Conservation (phyloP, 2,888 invertebrate species). For the Thecophora atra region DNA sequence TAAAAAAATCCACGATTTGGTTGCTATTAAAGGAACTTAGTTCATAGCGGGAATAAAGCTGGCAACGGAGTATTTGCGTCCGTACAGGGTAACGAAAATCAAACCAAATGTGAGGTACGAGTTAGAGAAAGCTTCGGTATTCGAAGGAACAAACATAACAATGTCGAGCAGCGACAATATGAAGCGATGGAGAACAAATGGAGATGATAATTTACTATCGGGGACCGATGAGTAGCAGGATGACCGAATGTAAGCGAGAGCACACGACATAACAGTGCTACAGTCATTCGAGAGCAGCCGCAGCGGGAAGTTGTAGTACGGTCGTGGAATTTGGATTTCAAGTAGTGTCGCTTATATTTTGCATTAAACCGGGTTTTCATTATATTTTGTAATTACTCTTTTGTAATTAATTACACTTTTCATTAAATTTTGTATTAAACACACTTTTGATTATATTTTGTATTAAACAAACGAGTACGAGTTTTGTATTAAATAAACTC, state of each 20-base stretch:
- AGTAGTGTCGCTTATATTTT: too few relatives aligned
- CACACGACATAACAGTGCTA: too few relatives aligned
- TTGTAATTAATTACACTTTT: too few relatives aligned
- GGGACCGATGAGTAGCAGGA: conserved; percentile 40
- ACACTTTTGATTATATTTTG: too few relatives aligned
- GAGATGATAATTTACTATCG: conserved; percentile 38
- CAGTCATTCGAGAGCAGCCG: too few relatives aligned
- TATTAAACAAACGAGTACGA: too few relatives aligned
- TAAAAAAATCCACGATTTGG: conserved; percentile 39
- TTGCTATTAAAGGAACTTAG: conserved; percentile 42
- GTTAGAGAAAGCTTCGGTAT: conserved; percentile 38
- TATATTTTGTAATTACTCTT: too few relatives aligned
- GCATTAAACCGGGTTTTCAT: too few relatives aligned
- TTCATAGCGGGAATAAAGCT: conserved; percentile 44
- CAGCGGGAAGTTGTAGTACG: too few relatives aligned
- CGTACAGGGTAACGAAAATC: conserved; percentile 42
- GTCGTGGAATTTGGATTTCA: too few relatives aligned
- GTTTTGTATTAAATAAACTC: too few relatives aligned
- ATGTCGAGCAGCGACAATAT: conserved; percentile 40
- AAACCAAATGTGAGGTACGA: conserved; percentile 40
- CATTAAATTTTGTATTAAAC: too few relatives aligned
- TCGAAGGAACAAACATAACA: conserved; percentile 40
- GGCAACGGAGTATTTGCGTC: conserved; percentile 41
- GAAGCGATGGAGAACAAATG: conserved; percentile 39
- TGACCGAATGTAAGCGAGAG: conserved; percentile 40